Base-by-base conservation (phyloP, 2,113 vertebrate genomes). In the Serinus canaria region DNA sequence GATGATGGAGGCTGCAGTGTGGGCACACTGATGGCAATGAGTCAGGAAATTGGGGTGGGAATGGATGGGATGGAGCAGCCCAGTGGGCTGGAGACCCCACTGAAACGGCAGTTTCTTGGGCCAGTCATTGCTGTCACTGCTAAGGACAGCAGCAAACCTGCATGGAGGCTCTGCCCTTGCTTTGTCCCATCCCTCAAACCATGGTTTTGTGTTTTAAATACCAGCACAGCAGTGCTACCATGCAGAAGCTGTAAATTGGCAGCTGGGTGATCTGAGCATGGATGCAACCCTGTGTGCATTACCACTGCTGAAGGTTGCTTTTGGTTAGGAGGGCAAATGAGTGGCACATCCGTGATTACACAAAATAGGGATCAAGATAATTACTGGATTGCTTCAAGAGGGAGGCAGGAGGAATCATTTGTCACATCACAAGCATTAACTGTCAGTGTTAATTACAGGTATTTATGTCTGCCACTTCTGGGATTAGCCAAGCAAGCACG, bases 401-500 rank as follows among this genome's bases (percentile, higher is more conserved):
- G 19, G 63, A 95, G 59, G 67, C 67, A 94, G n/a, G 6, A 95
- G 39, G 72, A 93, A 73, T 79, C 2, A 68, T 87, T 87, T 95
- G 83, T 89, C 78, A 73, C 59, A 70, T 76, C 8, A 2, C 50
- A 91, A 77, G 59, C 93, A 73, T 87, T 94, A 94, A 90, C 59
- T 95, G 67, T 83, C 89, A 90, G 85, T 62, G 72, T 69, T 88
- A 95, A 97, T 93, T 88, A 92, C 70, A 85, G 56, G 83, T 77
- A 84, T 95, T 92, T 87, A 94, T 50, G 62, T n/a, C 46, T 92
- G 87, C 49, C 79, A 80, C 78, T 88, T 94, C 63, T 91, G 60
- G 50, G 79, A 94, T 90, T 93, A 94, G 75, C 66, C 55, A 83
- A 63, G 64, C 56, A 88, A 87, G 82, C n/a, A 50, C 0, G 0